phyloP scores from a whole-genome alignment of 1,140 invertebrate genomes.

The Drosophila malerkotliana region DNA sequence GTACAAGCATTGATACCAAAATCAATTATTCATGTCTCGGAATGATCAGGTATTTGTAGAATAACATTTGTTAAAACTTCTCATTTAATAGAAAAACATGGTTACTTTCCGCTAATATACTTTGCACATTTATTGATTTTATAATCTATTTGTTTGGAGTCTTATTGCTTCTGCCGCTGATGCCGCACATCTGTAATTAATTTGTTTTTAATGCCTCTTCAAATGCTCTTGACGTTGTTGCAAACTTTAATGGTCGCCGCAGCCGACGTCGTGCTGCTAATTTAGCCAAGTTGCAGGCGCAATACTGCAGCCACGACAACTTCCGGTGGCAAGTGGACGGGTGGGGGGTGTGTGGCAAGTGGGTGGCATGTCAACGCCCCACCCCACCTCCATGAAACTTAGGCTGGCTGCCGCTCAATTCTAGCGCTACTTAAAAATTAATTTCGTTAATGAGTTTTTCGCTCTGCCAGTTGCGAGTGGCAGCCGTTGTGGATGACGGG shows the following conservation, averaged over 20 bases:
- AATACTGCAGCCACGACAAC: conserved; percentile 54
- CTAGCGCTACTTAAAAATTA: conserved; percentile 80
- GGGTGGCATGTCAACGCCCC: conserved; percentile 59
- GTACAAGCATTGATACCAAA: conserved; percentile 23
- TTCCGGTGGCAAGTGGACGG: conserved; percentile 8
- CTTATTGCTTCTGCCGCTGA: conserved; percentile 21
- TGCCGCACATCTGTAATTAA: conserved; percentile 75
- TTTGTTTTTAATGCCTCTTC: conserved; percentile 81
- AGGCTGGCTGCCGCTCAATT: conserved; percentile 69
- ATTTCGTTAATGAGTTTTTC: conserved; percentile 82
- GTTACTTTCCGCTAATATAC: conserved; percentile 23
- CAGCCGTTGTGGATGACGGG: neutral
- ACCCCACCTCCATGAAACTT: conserved; percentile 43
- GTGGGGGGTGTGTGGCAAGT: conserved; percentile 8
- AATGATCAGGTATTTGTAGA: conserved; percentile 9
- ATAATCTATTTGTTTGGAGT: conserved; percentile 76
- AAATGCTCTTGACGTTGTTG: conserved; percentile 55
- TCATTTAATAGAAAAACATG: neutral
- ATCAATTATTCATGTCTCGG: conserved; percentile 24
- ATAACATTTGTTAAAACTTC: neutral
- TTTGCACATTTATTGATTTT: conserved; percentile 72
- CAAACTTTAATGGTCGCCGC: conserved; percentile 70
- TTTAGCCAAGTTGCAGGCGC: conserved; percentile 69
- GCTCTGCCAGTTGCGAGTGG: conserved; percentile 41
- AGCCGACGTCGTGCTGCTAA: conserved; percentile 65